These are phyloP conservation scores for Chaenodraco wilsoni DNA, from an alignment of 2,797 vertebrate species.

Conservation along the genomic window DNA sequence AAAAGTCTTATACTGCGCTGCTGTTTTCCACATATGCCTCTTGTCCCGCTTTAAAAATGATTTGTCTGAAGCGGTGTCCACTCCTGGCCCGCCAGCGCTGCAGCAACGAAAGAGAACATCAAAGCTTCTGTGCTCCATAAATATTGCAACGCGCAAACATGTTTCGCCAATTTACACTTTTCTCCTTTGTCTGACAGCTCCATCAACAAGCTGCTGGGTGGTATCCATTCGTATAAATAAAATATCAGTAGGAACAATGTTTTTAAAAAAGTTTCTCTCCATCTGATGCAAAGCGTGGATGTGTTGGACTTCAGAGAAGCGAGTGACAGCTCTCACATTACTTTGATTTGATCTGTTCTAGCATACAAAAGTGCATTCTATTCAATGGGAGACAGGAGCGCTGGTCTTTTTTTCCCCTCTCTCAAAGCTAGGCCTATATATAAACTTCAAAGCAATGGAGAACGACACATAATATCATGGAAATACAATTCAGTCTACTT, in stretches of 20 bases:
- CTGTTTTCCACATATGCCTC: constrained; percentile 24
- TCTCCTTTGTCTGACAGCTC: constrained; percentile 67
- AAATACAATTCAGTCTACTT: constrained; percentile 70
- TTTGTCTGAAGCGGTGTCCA: constrained; percentile 44
- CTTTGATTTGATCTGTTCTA: constrained; percentile 63
- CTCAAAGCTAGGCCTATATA: constrained; percentile 52
- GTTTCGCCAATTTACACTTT: constrained; percentile 72
- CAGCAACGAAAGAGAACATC: constrained; percentile 48
- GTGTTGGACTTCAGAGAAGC: constrained; percentile 57
- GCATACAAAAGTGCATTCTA: constrained; percentile 38
- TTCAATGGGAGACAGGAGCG: constrained; percentile 25
- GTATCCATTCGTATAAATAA: constrained; percentile 75
- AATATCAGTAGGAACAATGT: constrained; percentile 65
- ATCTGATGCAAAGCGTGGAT: too few relatives aligned
- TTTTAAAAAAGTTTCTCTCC: constrained; percentile 50
- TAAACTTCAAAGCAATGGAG: constrained; percentile 70
- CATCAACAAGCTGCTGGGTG: constrained; percentile 70
- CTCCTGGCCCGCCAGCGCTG: constrained; percentile 17
- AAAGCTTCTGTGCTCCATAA: constrained; percentile 64
- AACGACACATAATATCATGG: constrained; percentile 65
- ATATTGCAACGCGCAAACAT: constrained; percentile 74
- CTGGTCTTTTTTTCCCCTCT: constrained; percentile 26
- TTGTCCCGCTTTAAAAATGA: background rate
- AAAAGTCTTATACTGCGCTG: constrained; percentile 6
- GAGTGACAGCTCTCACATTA: constrained; percentile 58